Conservation (phyloP, 2,113 vertebrate genomes). For the Eulemur rufifrons region DNA sequence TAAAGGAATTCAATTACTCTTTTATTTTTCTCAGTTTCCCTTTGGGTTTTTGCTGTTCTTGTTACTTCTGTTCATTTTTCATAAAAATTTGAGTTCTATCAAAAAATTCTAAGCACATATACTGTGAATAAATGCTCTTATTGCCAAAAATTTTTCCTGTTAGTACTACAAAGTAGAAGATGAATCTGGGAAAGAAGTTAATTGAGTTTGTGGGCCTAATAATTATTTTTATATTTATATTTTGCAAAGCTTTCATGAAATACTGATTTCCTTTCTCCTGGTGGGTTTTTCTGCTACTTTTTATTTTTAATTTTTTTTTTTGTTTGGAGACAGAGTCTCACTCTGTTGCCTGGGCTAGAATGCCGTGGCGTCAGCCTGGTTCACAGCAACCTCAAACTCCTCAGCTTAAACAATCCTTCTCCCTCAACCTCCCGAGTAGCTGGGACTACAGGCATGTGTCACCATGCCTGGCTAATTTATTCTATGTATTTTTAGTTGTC, state of each 20-base stretch:
- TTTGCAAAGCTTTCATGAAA: slow-evolving; percentile 34
- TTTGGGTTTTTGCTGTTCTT: not conserved
- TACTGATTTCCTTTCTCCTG: not conserved
- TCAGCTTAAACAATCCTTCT: too few species aligned
- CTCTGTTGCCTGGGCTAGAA: too few species aligned
- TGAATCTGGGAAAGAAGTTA: not conserved
- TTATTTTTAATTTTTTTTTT: too few species aligned
- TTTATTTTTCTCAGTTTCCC: not conserved
- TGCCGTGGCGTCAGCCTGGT: too few species aligned
- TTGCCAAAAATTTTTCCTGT: not conserved
- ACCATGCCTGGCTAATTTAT: too few species aligned
- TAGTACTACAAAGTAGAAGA: slow-evolving; percentile 7
- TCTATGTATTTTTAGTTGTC: too few species aligned
- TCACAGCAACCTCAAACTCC: too few species aligned
- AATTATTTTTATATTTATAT: not conserved
- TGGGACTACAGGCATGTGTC: too few species aligned
- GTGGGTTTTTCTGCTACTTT: not conserved
- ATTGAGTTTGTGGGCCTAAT: not conserved
- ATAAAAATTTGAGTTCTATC: not conserved
- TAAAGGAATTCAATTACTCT: not conserved
- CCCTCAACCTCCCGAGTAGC: too few species aligned
- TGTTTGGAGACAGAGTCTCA: too few species aligned
- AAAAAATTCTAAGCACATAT: slow-evolving; percentile 11
- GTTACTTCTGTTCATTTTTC: not conserved
- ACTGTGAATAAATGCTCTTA: not conserved